These are phyloP conservation scores for Drosophila putrida DNA, from an alignment of 2,888 invertebrate genomes.

Conservation along the genomic window DNA sequence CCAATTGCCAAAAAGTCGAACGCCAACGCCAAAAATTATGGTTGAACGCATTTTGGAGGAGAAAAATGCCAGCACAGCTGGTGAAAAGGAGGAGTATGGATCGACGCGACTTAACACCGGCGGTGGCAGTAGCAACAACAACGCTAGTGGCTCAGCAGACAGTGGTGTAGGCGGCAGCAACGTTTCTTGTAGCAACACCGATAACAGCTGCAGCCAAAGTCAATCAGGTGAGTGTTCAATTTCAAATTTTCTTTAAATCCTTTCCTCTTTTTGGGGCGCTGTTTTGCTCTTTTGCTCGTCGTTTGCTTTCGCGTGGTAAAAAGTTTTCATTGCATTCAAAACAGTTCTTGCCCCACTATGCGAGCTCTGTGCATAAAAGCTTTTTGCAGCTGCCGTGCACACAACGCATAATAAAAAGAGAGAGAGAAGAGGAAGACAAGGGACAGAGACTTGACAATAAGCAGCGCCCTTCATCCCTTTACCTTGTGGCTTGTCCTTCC, in stretches of 20 bases:
- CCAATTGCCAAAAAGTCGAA: slow-evolving; percentile 48
- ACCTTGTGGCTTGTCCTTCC: slow-evolving; percentile 18
- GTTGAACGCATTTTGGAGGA: slow-evolving; percentile 90
- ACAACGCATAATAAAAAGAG: slow-evolving; percentile 23
- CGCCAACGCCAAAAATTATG: slow-evolving; percentile 85
- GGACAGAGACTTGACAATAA: slow-evolving; percentile 3
- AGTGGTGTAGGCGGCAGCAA: slow-evolving; percentile 72
- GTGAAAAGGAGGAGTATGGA: slow-evolving; percentile 45
- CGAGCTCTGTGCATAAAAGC: slow-evolving; percentile 31
- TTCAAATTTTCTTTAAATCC: slow-evolving; percentile 45
- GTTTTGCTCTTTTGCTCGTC: slow-evolving; percentile 14
- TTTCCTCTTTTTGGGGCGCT: slow-evolving; percentile 14
- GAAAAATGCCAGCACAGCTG: slow-evolving; percentile 70
- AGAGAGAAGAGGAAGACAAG: slow-evolving; percentile 8
- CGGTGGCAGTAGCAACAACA: slow-evolving; percentile 48
- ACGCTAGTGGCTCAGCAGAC: slow-evolving; percentile 69
- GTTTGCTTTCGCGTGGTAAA: slow-evolving; percentile 40
- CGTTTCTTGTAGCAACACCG: slow-evolving; percentile 73
- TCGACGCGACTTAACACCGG: slow-evolving; percentile 48
- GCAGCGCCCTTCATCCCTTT: slow-evolving; percentile 53
- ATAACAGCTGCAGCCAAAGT: slow-evolving; percentile 81
- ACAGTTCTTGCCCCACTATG: slow-evolving; percentile 34
- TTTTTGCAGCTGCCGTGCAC: slow-evolving; percentile 50
- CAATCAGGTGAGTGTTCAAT: slow-evolving; percentile 78
- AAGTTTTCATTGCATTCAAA: slow-evolving; percentile 11